phyloP scores from a whole-genome alignment of 1,140 invertebrate genomes.

The Ptiloglossa arizonensis region DNA sequence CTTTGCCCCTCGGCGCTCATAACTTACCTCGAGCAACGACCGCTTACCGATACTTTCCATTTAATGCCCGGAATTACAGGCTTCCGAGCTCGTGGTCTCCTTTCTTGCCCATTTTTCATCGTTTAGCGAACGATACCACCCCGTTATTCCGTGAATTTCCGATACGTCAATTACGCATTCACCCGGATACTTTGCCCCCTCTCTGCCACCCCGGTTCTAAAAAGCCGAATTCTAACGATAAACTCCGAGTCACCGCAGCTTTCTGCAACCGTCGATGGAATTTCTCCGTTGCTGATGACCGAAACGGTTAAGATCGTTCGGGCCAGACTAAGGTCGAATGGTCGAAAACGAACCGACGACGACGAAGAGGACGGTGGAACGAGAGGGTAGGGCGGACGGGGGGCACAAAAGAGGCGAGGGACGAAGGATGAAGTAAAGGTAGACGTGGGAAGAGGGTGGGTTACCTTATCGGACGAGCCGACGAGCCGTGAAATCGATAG shows the following conservation, averaged over 20 bases:
- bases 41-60: constrained; percentile 28
- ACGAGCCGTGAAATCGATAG: constrained; percentile 68
- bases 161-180: constrained; percentile 36
- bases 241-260: constrained; percentile 10
- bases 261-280: constrained; percentile 22
- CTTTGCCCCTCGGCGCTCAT: not conserved
- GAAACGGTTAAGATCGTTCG: constrained; percentile 52
- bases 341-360: constrained; percentile 50
- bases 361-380: not conserved
- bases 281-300: constrained; percentile 32
- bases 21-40: constrained; percentile 17
- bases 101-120: not conserved
- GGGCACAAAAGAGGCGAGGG: not conserved
- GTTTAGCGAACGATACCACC: not conserved
- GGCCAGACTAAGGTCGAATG: constrained; percentile 53
- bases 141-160: constrained; percentile 17
- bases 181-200: not conserved
- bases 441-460: constrained; percentile 27
- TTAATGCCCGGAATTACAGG: constrained; percentile 28
- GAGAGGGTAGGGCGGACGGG: not conserved
- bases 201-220: not conserved
- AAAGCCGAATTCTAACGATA: constrained; percentile 18
- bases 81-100: not conserved
- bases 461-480: constrained; percentile 61
- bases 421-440: constrained; percentile 19